Base-by-base conservation (phyloP, 1,140 invertebrate species). In the Tigriopus japonicus region DNA sequence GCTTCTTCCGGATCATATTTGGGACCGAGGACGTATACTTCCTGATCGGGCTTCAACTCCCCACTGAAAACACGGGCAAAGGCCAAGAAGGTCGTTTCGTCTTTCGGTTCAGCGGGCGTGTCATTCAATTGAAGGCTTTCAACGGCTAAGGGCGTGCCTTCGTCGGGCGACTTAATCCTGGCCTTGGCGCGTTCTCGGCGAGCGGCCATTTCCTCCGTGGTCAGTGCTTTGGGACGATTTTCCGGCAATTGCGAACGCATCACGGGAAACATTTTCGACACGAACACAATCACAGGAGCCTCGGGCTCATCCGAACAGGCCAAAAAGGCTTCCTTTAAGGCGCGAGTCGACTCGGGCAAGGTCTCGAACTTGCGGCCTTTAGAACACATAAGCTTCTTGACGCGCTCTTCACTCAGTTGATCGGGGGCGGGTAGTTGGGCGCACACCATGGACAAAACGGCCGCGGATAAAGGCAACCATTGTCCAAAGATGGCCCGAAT, bases 31-130 rank as follows among this genome's bases (percentile, higher is more conserved):
- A 93, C 84, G 73, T 83, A 96, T 12, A 83, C 62, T 66, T 81
- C 79, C 65, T 82, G 78, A n/a, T 87, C 90, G 66, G 78, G 78
- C 61, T 71, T 80, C 7, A 97, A 66, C 53, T 75, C 84, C 9
- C 94, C 93, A 71, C 89, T 95, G 70, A 90, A 97, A 41, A 97
- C 78, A 67, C 93, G 77, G 15, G 90, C 89, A 77, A 98, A 93
- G 1, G 89, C 94, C 62, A 98, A 76, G 69, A 97, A 86, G 60
- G 79, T 80, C 64, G 82, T 79, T 61, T 84, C 79, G n/a, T n/a
- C n/a, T n/a, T n/a, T n/a, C n/a, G n/a, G n/a, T 59, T 74, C 69
- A 54, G 75, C 66, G 42, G 72, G 66, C 42, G 49, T 58, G 7
- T 69, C 69, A 28, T 68, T 63, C n/a, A 61, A 1, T 41, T 6